Evolutionary conservation across 2,113 vertebrate genomes (phyloP).

Genomic region (Galemys pyrenaicus): DNA sequence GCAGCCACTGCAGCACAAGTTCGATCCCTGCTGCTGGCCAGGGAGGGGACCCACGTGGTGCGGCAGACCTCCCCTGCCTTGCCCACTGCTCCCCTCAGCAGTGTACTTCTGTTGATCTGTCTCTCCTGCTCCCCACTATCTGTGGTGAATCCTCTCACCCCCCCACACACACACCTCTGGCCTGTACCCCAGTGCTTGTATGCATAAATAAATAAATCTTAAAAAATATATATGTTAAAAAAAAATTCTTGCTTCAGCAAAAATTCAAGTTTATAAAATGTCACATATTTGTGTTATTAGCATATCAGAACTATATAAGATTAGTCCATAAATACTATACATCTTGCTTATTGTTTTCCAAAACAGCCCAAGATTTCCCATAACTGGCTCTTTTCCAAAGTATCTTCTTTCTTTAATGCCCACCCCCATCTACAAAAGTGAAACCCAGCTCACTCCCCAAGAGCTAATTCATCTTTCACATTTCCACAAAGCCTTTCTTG

Average conservation of each 20-base stretch:
- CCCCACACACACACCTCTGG: too few relatives aligned
- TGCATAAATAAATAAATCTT: too few relatives aligned
- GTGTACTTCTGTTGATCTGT: too few relatives aligned
- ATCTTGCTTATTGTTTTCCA: slow-evolving; percentile 26
- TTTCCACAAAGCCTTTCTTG: slow-evolving; percentile 22
- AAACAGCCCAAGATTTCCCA: background rate
- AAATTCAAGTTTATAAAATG: slow-evolving; percentile 13
- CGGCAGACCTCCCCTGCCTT: too few relatives aligned
- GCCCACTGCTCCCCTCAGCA: too few relatives aligned
- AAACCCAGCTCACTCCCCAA: background rate
- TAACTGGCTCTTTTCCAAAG: background rate
- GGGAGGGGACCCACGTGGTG: too few relatives aligned
- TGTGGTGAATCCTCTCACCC: too few relatives aligned
- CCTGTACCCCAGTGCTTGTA: too few relatives aligned
- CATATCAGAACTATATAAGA: background rate
- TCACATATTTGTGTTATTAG: background rate
- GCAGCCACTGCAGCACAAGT: too few relatives aligned
- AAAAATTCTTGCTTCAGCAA: background rate
- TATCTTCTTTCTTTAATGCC: background rate
- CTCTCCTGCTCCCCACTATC: too few relatives aligned
- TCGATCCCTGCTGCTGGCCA: too few relatives aligned
- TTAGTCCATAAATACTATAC: background rate
- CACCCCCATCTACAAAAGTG: background rate
- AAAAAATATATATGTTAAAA: too few relatives aligned
- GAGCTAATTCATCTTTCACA: background rate